Evolutionary conservation across 1,140 invertebrate genomes (phyloP), one percentile per base, ranked within the genome.

Genomic region (Camponotus pennsylvanicus): DNA sequence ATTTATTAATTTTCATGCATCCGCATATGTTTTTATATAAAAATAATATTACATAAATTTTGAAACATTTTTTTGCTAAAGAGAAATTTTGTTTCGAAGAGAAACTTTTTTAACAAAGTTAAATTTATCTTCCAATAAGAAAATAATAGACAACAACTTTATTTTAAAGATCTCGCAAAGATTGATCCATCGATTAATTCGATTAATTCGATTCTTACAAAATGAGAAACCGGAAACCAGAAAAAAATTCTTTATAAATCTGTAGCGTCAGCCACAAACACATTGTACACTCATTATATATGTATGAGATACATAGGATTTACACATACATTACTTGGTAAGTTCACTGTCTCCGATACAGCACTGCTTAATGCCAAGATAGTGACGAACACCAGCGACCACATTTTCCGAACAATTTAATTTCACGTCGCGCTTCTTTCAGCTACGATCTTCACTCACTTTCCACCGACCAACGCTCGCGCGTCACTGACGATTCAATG

Each of bases 321-420:
- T 69, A 85, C 49, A 75, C 88, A 49, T 55, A 90, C 89, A n/a
- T 89, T 76, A 45, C 37, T 70, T 15, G 57, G 15, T 52, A 87
- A 11, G 9, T 90, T 80, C 3, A 89, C 57, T 4, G 80, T 70
- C 3, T 90, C 34, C 32, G 78, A 70, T 5, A 66, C 0, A 34
- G 34, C 85, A 15, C 40, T n/a, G 13, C 78, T 70, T 49, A 80
- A 57, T 67, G 78, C 77, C 73, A 90, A 79, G 49, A 63, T 40
- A 21, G 55, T 49, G 18, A 86, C 70, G 6, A 89, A 13, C 3
- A 85, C 45, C 27, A 85, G 0, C 18, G 45, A 40, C 89, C 75
- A 87, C 89, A 90, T 90, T 75, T 59, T 55, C 49, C 40, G 27
- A 52, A 67, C 0, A n/a, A 59, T 21, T 15, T 69, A 55, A 69